Base-by-base conservation (phyloP, 2,888 invertebrate genomes). In the Vanessa cardui region DNA sequence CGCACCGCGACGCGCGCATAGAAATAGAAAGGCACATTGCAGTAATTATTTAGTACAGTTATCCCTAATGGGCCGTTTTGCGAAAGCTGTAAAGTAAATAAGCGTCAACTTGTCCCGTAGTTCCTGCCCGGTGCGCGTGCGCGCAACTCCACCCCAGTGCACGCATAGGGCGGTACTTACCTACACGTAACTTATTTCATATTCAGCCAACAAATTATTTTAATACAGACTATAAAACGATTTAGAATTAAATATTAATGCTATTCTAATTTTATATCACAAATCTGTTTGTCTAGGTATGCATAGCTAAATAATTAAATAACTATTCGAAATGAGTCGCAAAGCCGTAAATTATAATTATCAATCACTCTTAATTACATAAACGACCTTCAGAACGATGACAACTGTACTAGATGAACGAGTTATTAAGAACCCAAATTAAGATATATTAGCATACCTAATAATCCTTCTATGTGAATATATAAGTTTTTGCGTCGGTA, bases 21-120 rank as follows among this genome's bases (percentile, higher is more conserved):
- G 92, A 89, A 89, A 92, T 91, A 92, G 92, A 91, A 90, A 92
- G 90, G 85, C 92, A 91, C 91, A 91, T 92, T 92, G 92, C 92
- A 90, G 87, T 90, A 92, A 92, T 92, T 92, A 92, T 92, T 92
- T 89, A 87, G 88, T 91, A 92, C 92, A 90, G 92, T 92, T 92
- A 92, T 84, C 88, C 86, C 83, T 92, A 92, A 92, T 92, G 88
- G 91, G 90, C 80, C 89, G 86, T 90, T 92, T 92, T 88, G 87
- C 91, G 85, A 92, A 92, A 90, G 92, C 92, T 92, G 92, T 90
- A 88, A 84, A 89, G 91, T 90, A 92, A 90, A 91, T 90, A 92
- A 87, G 88, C 85, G 83, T 85, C 86, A 59, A 68, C 59, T 69
- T 66, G 89, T 88, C 89, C 90, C 86, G 89, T 83, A 81, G 84